Base-by-base conservation (phyloP, 2,888 invertebrate species). In the Syrphus vitripennis region DNA sequence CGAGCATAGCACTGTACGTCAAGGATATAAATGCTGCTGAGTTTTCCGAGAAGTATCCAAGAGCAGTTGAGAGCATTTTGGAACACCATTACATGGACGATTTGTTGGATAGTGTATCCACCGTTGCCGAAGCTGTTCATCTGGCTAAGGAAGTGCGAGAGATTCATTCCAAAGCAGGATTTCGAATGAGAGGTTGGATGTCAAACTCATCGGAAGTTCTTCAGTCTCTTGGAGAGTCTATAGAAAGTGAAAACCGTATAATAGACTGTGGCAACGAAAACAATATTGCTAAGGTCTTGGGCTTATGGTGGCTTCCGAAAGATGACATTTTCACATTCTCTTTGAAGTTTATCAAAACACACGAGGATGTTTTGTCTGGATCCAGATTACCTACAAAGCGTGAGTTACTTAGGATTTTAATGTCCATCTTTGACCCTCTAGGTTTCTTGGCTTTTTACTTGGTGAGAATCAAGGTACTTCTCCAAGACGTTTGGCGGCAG, bases 381-480 rank as follows among this genome's bases (percentile, higher is more conserved):
- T 1, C 24, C 34, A 69, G 55, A 29, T 40, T 65, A 9, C 83
- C 86, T 3, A 88, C 83, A 1, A 88, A 87, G 29, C 57, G 81
- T 26, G 82, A 88, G 42, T 45, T 88, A 14, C 55, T 87, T 0
- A 29, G 83, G 67, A 37, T 79, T 24, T 7, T 87, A 10, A 82
- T 88, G 83, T 74, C 81, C 12, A 84, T 84, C 9, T 87, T 87
- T 61, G 83, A 87, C 55, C 87, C 87, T 4, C 40, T 88, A 53
- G 87, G 86, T 0, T 42, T 86, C 24, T 48, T 83, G 50, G 26
- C 83, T 0, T 75, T 65, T 69, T 83, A 65, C 53, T 29, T 72
- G 24, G 67, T 84, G n/a, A 55, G 63, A 29, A 63, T 83, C 16
- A 88, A 88, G 84, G 84, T 87, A 31, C 24, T 87, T 1, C 48